These are phyloP conservation scores for Erebia epiphron DNA, from an alignment of 2,888 invertebrate species.

Conservation along the genomic window DNA sequence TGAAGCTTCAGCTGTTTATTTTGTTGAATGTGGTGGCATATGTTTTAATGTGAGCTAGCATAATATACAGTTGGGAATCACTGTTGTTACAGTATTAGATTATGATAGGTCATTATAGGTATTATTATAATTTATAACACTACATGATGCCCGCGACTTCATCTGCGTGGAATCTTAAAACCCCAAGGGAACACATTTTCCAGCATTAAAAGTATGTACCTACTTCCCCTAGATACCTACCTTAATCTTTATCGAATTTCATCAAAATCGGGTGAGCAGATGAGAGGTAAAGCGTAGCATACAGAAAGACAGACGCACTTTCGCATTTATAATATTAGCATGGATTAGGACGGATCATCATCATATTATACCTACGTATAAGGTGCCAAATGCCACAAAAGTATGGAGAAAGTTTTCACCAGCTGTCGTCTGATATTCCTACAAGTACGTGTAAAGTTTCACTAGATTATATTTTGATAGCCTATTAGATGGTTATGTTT, in stretches of 20 bases:
- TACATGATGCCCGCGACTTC: too few species aligned
- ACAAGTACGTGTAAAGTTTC: conserved; percentile 11
- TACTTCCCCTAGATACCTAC: too few species aligned
- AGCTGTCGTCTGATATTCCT: conserved; percentile 25
- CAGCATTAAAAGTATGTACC: background rate
- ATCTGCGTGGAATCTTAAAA: too few species aligned
- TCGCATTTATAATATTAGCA: too few species aligned
- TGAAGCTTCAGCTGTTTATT: conserved; percentile 11
- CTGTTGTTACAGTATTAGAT: background rate
- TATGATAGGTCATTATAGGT: background rate
- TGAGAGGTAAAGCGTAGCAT: too few species aligned
- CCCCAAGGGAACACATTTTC: background rate
- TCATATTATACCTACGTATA: too few species aligned
- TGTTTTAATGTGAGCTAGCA: background rate
- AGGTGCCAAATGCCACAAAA: conserved; percentile 11
- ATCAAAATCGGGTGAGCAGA: too few species aligned
- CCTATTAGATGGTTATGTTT: conserved; percentile 4
- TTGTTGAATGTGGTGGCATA: background rate
- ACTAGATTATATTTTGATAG: conserved; percentile 16
- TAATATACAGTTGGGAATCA: too few species aligned
- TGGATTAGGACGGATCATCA: too few species aligned
- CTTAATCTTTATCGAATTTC: too few species aligned
- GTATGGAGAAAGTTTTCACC: conserved; percentile 28
- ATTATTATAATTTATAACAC: background rate
- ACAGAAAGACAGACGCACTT: too few species aligned